Evolutionary conservation across 2,888 invertebrate species (phyloP), one percentile per base, ranked within the genome.

Genomic region (Anthrax anthrax): DNA sequence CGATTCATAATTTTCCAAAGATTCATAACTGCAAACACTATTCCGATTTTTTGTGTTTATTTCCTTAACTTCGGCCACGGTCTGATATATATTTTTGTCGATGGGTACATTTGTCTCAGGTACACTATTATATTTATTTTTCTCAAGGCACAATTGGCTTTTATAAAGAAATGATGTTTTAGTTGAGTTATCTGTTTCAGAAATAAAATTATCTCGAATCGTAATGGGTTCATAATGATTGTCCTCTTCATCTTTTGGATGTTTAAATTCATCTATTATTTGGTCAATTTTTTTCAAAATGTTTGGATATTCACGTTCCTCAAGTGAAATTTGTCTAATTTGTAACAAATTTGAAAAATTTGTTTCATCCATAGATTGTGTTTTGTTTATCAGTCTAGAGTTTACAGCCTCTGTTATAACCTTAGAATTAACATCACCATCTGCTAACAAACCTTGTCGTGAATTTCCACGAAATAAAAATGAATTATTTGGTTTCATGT

Each of bases 401-500:
- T 67, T 67, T 0, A 67, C 60, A 9, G 67, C 67, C 52, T 67
- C 64, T 19, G 59, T 56, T 23, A 64, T 54, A 36, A 53, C 45
- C 36, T 55, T 42, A 47, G 60, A 53, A 41, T 57, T 57, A 3
- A 50, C 43, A 29, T 56, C 55, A 18, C 17, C 42, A 34, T 44
- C 42, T 12, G 39, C 14, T 12, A 40, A 36, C 17, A 46, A 38
- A 5, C 42, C 16, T 34, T 60, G 59, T 45, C 60, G 63, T 19
- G 60, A 60, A 48, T 63, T 76, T 49, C 71, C 62, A 47, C 77
- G 72, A 74, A 78, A 80, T 36, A 81, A 64, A 62, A 81, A 81
- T 5, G 81, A 81, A 52, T 72, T 73, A 57, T 81, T 81, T 2
- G 80, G 80, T 54, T 74, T 70, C 46, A 76, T 70, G 14, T 60